Evolutionary conservation across 2,797 vertebrate species (phyloP), one percentile per base, ranked within the genome.

Genomic region (Leuciscus waleckii): DNA sequence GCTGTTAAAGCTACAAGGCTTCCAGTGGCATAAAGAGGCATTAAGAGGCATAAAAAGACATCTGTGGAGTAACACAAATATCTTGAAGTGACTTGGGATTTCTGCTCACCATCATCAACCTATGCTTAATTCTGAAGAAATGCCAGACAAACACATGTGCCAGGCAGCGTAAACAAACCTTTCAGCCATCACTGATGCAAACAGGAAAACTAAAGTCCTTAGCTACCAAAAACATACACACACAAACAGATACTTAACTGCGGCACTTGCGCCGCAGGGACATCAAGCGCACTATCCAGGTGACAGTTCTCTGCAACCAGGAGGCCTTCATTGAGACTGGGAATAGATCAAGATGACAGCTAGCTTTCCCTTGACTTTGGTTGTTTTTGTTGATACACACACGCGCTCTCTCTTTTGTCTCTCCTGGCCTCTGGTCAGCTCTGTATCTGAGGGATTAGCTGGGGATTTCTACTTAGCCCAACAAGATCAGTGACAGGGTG

Each of bases 241-340:
- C 75, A 56, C 39, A 70, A 75, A 61, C 39, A 76, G 51, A 85
- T 91, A 95, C 94, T 94, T 94, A 95, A 94, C 95, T 95, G 89
- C 88, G 87, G 92, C 89, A 92, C 88, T 90, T 93, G 85, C 90
- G 90, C 76, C 92, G 91, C 88, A 94, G 89, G 79, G 94, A 93
- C 94, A 95, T 93, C 89, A 94, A 90, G 65, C 88, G 87, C 63
- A 93, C 89, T n/a, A 95, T 95, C 93, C 94, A 95, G 92, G 89
- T 82, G 83, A 94, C 92, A 0, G 94, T 95, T 91, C 68, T 93
- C 90, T 93, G 92, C 37, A 94, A 91, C 92, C 91, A 94, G 6
- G 73, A 83, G 87, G 91, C 88, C 88, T 91, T 95, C 93, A 94
- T 94, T 29, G 3, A 78, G 71, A 46, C 68, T 51, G 82, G 29